A percentile compares a stretch with the other conserved stretches of the same genome.
phyloP scores from a whole-genome alignment of 2,797 vertebrate species.

The Lateolabrax maculatus region DNA sequence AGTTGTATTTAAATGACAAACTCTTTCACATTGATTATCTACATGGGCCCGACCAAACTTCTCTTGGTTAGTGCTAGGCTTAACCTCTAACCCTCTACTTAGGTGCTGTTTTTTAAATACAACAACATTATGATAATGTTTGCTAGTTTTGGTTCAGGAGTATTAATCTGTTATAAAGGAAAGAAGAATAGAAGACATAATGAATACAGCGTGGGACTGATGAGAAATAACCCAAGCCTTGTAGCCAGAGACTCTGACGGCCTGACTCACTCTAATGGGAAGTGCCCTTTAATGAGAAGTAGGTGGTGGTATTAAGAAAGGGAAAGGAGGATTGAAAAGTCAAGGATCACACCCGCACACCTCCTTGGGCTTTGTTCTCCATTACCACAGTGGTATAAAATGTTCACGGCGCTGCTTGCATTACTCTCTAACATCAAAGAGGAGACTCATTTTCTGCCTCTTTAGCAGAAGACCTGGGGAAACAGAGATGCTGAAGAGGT shows the following conservation, averaged over 20 bases:
- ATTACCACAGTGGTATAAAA: constrained; percentile 44
- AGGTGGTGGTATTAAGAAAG: constrained; percentile 68
- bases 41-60: background rate
- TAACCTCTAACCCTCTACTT: too few species aligned
- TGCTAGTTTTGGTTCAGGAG: constrained; percentile 7
- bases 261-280: constrained; percentile 71
- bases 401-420: constrained; percentile 41
- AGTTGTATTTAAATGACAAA: constrained; percentile 17
- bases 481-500: constrained; percentile 61
- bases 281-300: constrained; percentile 69
- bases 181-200: constrained; percentile 37
- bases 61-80: too few species aligned
- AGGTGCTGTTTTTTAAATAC: background rate
- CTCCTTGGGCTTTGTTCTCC: constrained; percentile 67
- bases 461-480: constrained; percentile 60
- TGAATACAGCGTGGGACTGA: constrained; percentile 47
- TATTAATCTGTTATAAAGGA: constrained; percentile 34
- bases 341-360: constrained; percentile 59
- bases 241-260: constrained; percentile 40
- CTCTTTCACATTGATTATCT: constrained; percentile 8
- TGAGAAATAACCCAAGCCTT: constrained; percentile 49
- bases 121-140: background rate
- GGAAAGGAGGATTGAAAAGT: constrained; percentile 64
- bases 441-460: constrained; percentile 62
- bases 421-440: constrained; percentile 69